Conservation (phyloP, 2,797 vertebrate genomes). For the Sebastes vulpes region DNA sequence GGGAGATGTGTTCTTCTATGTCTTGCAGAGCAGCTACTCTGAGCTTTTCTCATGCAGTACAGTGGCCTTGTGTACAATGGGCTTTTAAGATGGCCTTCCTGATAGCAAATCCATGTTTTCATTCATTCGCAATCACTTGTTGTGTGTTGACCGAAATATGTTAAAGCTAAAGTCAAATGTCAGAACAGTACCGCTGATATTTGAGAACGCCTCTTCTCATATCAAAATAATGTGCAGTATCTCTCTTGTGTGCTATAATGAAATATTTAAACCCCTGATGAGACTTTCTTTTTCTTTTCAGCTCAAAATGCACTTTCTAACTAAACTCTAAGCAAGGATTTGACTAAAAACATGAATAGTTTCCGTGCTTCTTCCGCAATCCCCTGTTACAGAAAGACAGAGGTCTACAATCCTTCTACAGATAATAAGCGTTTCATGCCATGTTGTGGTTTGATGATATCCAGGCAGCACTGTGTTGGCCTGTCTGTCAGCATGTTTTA, state of each 20-base stretch:
- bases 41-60: not conserved
- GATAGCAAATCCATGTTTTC: not conserved
- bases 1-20: no score
- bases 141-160: not conserved
- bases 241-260: not conserved
- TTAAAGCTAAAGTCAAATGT: not conserved
- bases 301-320: not conserved
- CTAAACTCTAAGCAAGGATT: not conserved
- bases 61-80: not conserved
- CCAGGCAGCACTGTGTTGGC: not conserved
- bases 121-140: not conserved
- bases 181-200: not conserved
- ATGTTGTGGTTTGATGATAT: not conserved
- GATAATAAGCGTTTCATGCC: not conserved
- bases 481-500: conserved; percentile 30
- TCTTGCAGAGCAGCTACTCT: not conserved
- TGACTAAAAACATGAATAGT: not conserved
- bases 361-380: not conserved
- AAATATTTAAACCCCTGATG: not conserved
- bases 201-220: not conserved
- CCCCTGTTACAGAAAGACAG: not conserved
- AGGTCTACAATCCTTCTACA: not conserved
- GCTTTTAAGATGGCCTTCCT: not conserved
- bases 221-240: not conserved
- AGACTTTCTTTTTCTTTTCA: not conserved